Base-by-base conservation (phyloP, 2,888 invertebrate species). In the Chromoteleia sp. region DNA sequence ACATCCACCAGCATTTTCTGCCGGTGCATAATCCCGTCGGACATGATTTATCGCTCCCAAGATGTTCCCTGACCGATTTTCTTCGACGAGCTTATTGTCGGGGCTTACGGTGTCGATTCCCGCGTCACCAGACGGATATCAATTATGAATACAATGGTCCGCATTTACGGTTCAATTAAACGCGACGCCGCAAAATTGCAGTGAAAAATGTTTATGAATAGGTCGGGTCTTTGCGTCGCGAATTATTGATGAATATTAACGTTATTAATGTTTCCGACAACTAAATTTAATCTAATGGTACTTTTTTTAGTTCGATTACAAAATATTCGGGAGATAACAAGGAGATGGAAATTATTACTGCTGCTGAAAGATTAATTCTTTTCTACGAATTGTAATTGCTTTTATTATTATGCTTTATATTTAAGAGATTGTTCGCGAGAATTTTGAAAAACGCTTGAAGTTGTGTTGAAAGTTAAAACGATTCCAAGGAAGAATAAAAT, bases 1-100 rank as follows among this genome's bases (percentile, higher is more conserved):
- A 76, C 76, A 63, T 67, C 67, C 63, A 59, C 59, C 67, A 67
- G 73, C 67, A 73, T 68, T 79, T 79, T 81, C 70, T 58, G 50
- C 50, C 48, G 30, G 43, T 59, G 65, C 75, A 59, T 81, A 81
- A 75, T 70, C 70, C 25, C 54, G 29, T 29, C 43, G 29, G 21
- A 5, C 43, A 74, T 74, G 74, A 80, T 80, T 74, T 59, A 74
- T 68, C 39, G 48, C 52, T 54, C 56, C 68, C 73, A 67, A 63
- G 63, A 75, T 61, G 73, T 59, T 67, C 67, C 52, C 54, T 33
- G 41, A 45, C 65, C 67, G 52, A 79, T 67, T 67, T 73, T 79
- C 70, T 71, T 77, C 65, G 10, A 10, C 33, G 36, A 63, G 56
- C 63, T 77, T 36, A 63, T 77, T 77, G 58, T 63, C 50, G 39